Evolutionary conservation across 2,113 vertebrate genomes (phyloP).

Genomic region (Acanthisitta chloris): DNA sequence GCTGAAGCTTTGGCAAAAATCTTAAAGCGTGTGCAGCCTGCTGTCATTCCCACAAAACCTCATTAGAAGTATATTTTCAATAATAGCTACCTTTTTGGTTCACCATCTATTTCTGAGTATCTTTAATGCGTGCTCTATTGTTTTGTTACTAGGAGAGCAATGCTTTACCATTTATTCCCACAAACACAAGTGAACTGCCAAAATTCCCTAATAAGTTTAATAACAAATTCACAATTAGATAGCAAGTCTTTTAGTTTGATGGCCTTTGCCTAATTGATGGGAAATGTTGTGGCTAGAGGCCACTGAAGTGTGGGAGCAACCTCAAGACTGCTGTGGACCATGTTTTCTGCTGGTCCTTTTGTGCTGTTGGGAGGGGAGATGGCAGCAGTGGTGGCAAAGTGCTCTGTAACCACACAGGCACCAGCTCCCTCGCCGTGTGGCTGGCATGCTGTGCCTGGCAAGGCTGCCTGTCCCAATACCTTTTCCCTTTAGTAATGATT

Average conservation of each 20-base stretch:
- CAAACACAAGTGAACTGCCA: neutral
- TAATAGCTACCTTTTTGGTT: neutral
- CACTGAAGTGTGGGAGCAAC: neutral
- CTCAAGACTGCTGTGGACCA: neutral
- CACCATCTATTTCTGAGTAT: neutral
- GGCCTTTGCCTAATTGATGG: neutral
- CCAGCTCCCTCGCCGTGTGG: rapidly evolving
- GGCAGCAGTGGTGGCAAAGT: neutral
- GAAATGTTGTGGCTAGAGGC: neutral
- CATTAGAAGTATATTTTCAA: neutral
- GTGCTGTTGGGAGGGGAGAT: rapidly evolving
- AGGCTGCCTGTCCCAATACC: neutral
- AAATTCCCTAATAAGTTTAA: neutral
- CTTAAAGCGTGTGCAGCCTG: neutral
- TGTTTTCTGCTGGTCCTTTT: neutral
- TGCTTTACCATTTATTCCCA: neutral
- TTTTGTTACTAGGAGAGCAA: neutral
- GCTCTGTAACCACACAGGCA: neutral
- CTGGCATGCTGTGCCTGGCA: neutral
- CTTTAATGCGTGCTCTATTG: neutral
- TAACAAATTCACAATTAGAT: neutral
- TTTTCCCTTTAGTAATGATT: slow-evolving; percentile 27
- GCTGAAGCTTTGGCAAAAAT: neutral
- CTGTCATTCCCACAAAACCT: neutral
- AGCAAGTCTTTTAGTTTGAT: neutral